Base-by-base conservation (phyloP, 2,113 vertebrate species). In the Tamias sibiricus region DNA sequence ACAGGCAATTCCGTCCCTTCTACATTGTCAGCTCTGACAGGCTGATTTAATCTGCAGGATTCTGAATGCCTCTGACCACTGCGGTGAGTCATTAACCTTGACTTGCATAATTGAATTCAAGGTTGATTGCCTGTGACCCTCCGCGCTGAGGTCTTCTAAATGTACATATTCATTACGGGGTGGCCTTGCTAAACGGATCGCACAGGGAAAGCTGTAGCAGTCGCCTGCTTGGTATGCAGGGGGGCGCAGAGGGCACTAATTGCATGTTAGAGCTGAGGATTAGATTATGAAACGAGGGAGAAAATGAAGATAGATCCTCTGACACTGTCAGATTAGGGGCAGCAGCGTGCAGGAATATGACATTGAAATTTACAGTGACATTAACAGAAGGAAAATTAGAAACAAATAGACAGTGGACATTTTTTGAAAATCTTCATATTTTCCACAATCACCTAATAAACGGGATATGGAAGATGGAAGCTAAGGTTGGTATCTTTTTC, bases 61-160 rank as follows among this genome's bases (percentile, higher is more conserved):
- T 98, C 99, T 98, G 98, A 99, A 98, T 99, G 99, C 99, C 99
- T 99, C 99, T 99, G 99, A 99, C 99, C 99, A 99, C 99, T 99
- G 99, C 98, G 98, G 99, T 97, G 99, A 99, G 99, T 99, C 99
- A 99, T 99, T 99, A 99, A 99, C 99, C 99, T 99, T 99, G 99
- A 99, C 99, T 99, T 98, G 97, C 98, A 97, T 99, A 99, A 99
- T 99, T 99, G 99, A 99, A 99, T 99, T 99, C 99, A 99, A 99
- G 99, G 99, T 99, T 99, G 99, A 99, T 99, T 99, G 99, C 99
- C 99, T 99, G 98, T 99, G 99, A 99, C 99, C 99, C 99, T 98
- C 99, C 98, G 98, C 98, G 97, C 98, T 93, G 99, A 98, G 99
- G 99, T 99, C 99, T 98, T 99, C 99, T 98, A 98, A 99, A 99